Conservation (phyloP, 2,113 vertebrate species). For the Toxostoma redivivum region DNA sequence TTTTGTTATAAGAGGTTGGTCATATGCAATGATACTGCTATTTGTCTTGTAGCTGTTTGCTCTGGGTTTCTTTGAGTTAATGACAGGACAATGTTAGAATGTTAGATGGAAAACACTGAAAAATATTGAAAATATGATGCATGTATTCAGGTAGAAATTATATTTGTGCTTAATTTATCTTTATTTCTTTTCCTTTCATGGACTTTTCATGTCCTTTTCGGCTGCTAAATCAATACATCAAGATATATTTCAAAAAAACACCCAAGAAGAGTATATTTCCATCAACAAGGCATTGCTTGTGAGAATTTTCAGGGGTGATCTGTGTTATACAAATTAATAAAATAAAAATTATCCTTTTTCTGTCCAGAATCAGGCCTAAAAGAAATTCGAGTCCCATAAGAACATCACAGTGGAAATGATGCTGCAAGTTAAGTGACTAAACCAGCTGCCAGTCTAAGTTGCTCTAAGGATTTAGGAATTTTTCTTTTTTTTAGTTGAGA, state of each 20-base stretch:
- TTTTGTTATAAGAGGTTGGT: background rate
- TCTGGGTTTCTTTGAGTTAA: background rate
- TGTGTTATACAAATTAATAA: background rate
- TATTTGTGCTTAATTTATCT: background rate
- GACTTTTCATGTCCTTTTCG: background rate
- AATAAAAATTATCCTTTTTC: background rate
- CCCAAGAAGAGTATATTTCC: background rate
- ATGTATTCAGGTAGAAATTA: background rate
- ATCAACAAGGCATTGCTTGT: background rate
- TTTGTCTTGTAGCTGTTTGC: background rate
- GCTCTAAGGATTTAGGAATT: background rate
- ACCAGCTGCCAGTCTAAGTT: background rate
- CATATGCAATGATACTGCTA: background rate
- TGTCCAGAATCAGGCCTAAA: background rate
- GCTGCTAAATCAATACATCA: background rate
- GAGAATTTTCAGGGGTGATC: background rate
- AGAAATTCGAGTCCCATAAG: background rate
- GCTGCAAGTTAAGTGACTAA: background rate
- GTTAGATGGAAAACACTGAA: background rate
- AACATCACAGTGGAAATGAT: background rate
- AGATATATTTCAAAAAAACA: background rate
- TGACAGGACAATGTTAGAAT: background rate
- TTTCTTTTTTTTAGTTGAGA: background rate
- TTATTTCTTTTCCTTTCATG: background rate
- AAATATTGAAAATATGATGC: background rate